Evolutionary conservation across 1,140 invertebrate species (phyloP).

Genomic region (Batillaria attramentaria): DNA sequence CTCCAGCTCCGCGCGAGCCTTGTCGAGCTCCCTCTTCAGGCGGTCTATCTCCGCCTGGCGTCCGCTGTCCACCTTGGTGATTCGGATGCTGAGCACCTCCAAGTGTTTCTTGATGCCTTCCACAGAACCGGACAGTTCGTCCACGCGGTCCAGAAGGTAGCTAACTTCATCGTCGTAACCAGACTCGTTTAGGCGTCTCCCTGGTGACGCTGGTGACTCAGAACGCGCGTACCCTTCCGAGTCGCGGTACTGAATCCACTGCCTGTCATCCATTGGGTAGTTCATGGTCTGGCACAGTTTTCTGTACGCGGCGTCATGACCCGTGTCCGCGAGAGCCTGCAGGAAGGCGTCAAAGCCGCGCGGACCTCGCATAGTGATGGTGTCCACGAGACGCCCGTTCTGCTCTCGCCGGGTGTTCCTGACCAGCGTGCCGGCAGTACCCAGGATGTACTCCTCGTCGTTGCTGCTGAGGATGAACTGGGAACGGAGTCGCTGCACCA

Average conservation of each 20-base stretch:
- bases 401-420: neutral
- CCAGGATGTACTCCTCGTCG: neutral
- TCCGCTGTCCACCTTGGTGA: neutral
- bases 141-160: neutral
- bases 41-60: neutral
- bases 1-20: neutral
- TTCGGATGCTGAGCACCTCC: neutral
- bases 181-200: neutral
- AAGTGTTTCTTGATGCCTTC: neutral
- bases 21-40: neutral
- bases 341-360: neutral
- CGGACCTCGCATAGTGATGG: neutral
- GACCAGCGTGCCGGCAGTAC: neutral
- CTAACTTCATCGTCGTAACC: neutral
- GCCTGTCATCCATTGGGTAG: neutral
- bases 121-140: neutral
- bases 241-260: neutral
- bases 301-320: neutral
- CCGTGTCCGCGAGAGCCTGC: neutral
- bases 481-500: neutral
- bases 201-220: neutral
- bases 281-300: neutral
- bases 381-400: neutral
- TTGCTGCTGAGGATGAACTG: neutral
- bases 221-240: neutral